Evolutionary conservation across 1,140 invertebrate species (phyloP).

Genomic region (Globodera ellingtonae): DNA sequence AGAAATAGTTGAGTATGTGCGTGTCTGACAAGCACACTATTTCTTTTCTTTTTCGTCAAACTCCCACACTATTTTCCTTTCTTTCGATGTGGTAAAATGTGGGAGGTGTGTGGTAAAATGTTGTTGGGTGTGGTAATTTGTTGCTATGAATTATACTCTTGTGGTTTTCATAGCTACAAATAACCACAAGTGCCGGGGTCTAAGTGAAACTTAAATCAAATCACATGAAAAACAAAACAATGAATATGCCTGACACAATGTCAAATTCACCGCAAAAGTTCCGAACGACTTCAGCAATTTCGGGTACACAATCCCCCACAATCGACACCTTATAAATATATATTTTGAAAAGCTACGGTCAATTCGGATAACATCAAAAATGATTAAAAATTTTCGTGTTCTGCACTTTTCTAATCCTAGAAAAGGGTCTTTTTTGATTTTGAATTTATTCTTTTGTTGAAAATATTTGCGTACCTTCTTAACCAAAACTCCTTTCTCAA

Average conservation of each 20-base stretch:
- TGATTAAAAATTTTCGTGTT: background rate
- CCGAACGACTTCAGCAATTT: constrained; percentile 74
- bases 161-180: no score
- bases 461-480: constrained; percentile 40
- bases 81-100: no score
- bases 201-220: constrained; percentile 1
- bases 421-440: background rate
- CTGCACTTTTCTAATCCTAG: no score
- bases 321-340: constrained; percentile 72
- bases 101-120: no score
- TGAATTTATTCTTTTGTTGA: background rate
- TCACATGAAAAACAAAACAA: constrained; percentile 61
- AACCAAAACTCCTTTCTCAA: constrained; percentile 73
- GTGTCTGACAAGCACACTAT: no score
- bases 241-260: constrained; percentile 78
- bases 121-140: no score
- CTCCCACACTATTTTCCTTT: no score
- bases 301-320: constrained; percentile 74
- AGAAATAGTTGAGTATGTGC: no score
- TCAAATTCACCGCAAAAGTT: constrained; percentile 72
- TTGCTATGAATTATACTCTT: no score
- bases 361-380: constrained; percentile 13
- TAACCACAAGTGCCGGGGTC: no score
- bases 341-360: constrained; percentile 1
- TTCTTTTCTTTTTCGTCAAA: no score